Conservation (phyloP, 2,797 vertebrate species). For the Hemibagrus guttatus region DNA sequence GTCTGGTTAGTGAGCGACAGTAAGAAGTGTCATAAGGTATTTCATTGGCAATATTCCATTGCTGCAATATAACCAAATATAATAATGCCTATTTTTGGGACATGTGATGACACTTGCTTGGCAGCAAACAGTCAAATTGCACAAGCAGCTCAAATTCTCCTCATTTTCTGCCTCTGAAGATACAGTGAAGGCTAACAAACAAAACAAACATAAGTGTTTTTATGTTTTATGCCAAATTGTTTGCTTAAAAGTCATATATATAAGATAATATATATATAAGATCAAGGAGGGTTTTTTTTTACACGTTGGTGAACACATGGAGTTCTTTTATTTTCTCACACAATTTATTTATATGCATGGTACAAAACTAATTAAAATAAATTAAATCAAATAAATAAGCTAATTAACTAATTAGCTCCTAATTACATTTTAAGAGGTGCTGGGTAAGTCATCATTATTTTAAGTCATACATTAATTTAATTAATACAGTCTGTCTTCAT, state of each 20-base stretch:
- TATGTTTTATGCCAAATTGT: no score
- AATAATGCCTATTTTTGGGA: background rate
- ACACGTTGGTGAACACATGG: background rate
- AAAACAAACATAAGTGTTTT: background rate
- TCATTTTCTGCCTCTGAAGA: background rate
- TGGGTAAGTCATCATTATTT: background rate
- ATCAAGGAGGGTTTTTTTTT: background rate
- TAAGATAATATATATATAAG: no score
- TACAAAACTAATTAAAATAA: background rate
- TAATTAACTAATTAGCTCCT: background rate
- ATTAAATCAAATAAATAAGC: background rate
- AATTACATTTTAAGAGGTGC: background rate
- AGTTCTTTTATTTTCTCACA: background rate
- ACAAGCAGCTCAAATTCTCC: slow-evolving; percentile 10
- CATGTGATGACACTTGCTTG: background rate
- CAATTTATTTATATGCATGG: background rate
- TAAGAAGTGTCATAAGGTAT: background rate
- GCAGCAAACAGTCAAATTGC: background rate
- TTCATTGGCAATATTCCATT: slow-evolving; percentile 8
- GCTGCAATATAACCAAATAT: slow-evolving; percentile 11
- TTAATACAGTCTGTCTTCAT: background rate
- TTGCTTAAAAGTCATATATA: no score
- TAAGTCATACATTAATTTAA: background rate
- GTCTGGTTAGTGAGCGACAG: background rate
- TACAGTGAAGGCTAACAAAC: background rate